These are phyloP conservation scores for Luffia ferchaultella DNA, from an alignment of 2,888 invertebrate species.

Conservation along the genomic window DNA sequence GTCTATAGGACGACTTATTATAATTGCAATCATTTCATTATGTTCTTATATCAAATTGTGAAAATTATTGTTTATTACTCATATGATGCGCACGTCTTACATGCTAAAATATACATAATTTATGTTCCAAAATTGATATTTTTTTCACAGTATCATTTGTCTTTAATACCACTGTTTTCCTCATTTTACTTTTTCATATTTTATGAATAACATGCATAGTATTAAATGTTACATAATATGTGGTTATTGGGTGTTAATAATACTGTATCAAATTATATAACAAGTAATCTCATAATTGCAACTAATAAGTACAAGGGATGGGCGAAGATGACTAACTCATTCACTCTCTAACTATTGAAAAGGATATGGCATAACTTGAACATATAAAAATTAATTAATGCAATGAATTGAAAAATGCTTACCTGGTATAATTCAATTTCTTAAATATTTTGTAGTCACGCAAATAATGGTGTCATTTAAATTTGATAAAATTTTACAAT, in stretches of 20 bases:
- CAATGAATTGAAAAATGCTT: too few species aligned
- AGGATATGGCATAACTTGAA: too few species aligned
- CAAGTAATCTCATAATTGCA: neutral
- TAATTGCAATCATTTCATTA: too few species aligned
- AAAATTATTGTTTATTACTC: too few species aligned
- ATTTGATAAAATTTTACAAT: too few species aligned
- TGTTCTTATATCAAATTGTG: too few species aligned
- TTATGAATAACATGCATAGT: neutral
- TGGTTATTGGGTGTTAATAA: neutral
- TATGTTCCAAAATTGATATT: neutral
- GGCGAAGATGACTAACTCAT: neutral
- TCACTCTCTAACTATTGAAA: neutral
- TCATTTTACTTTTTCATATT: neutral
- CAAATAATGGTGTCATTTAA: too few species aligned
- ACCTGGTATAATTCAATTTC: too few species aligned
- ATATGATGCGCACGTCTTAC: too few species aligned
- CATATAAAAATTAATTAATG: too few species aligned
- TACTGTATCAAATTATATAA: neutral
- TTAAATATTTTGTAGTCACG: too few species aligned
- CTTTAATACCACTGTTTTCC: neutral
- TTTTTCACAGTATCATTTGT: neutral
- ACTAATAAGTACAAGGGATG: neutral
- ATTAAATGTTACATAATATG: neutral
- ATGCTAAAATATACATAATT: neutral
- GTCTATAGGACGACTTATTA: too few species aligned